phyloP scores from a whole-genome alignment of 2,113 vertebrate species.

The Oreochromis spilurus region DNA sequence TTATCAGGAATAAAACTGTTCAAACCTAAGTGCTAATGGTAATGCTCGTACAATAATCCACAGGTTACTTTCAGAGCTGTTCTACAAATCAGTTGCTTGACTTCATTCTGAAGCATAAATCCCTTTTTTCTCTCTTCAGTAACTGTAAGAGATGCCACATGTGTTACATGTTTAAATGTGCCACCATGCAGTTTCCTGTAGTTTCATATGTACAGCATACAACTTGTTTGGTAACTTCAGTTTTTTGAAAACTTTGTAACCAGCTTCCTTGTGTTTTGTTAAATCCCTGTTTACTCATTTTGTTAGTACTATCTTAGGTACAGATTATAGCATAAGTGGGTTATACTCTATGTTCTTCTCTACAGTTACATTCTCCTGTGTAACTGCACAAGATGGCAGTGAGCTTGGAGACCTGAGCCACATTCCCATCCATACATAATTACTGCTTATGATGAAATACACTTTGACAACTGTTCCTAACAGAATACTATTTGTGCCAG shows the following conservation, averaged over 20 bases:
- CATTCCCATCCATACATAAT: not conserved
- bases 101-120: not conserved
- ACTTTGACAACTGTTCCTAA: not conserved
- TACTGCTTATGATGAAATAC: not conserved
- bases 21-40: not conserved
- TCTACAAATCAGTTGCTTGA: not conserved
- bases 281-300: not conserved
- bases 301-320: not conserved
- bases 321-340: not conserved
- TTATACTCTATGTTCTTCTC: not conserved
- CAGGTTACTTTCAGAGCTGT: not conserved
- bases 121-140: accelerated
- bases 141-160: not conserved
- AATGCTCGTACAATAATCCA: not conserved
- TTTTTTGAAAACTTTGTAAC: not conserved
- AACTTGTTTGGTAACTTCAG: not conserved
- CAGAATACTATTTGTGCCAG: not conserved
- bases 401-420: not conserved
- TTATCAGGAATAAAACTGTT: not conserved
- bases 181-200: not conserved
- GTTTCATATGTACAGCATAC: not conserved
- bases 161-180: not conserved
- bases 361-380: not conserved
- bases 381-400: not conserved
- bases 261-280: not conserved